phyloP scores from a whole-genome alignment of 2,797 vertebrate genomes.

The Parambassis ranga region DNA sequence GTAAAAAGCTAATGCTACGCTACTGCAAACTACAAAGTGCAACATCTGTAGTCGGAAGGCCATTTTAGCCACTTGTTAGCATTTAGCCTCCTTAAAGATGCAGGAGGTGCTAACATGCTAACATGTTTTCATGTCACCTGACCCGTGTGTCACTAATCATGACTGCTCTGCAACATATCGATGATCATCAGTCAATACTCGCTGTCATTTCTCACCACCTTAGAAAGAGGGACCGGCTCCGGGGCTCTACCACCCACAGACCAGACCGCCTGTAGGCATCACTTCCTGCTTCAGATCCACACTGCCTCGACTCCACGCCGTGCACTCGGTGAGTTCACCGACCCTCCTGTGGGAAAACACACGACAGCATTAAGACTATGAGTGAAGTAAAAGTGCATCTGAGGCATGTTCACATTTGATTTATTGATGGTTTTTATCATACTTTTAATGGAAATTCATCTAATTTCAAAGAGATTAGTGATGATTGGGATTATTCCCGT shows the following conservation, averaged over 20 bases:
- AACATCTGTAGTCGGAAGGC: too few relatives aligned
- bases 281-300: constrained; percentile 85
- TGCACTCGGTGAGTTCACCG: constrained; percentile 74
- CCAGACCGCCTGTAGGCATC: constrained; percentile 45
- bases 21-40: too few relatives aligned
- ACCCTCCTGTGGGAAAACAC: not conserved
- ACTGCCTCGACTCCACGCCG: constrained; percentile 75
- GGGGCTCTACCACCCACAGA: constrained; percentile 76
- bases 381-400: too few relatives aligned
- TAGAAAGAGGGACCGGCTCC: constrained; percentile 84
- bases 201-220: constrained; percentile 4
- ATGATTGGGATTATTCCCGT: not conserved
- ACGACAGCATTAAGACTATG: not conserved
- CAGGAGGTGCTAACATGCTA: too few relatives aligned
- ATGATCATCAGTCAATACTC: not conserved
- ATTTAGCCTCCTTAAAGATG: too few relatives aligned
- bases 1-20: too few relatives aligned
- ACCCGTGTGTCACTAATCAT: too few relatives aligned
- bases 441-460: not conserved
- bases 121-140: too few relatives aligned
- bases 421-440: not conserved
- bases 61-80: too few relatives aligned
- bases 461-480: not conserved
- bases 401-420: not conserved
- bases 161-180: too few relatives aligned